Evolutionary conservation across 2,888 invertebrate species (phyloP).

Genomic region (Cataglyphis altisquamis): DNA sequence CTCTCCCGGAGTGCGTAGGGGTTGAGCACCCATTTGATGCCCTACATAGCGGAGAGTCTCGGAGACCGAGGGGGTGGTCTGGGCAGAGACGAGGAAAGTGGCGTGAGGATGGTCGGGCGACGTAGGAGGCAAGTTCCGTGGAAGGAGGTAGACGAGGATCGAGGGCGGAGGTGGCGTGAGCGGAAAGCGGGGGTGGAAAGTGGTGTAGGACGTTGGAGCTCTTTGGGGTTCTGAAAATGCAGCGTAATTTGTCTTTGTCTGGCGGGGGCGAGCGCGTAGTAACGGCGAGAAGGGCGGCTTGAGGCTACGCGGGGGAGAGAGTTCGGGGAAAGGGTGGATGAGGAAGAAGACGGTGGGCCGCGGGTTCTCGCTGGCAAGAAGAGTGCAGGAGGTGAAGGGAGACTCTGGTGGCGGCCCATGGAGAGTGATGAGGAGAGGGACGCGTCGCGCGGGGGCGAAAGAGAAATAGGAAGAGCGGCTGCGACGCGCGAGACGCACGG

Average conservation of each 20-base stretch:
- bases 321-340: conserved; percentile 56
- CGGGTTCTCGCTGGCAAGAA: conserved; percentile 68
- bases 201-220: conserved; percentile 75
- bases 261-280: conserved; percentile 83
- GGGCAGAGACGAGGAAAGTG: conserved; percentile 74
- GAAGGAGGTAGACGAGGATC: conserved; percentile 71
- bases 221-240: conserved; percentile 86
- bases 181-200: conserved; percentile 68
- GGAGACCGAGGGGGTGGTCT: conserved; percentile 70
- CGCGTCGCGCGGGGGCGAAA: conserved; percentile 56
- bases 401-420: conserved; percentile 60
- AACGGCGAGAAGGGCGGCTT: conserved; percentile 78
- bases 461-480: conserved; percentile 68
- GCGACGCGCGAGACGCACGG: conserved; percentile 55
- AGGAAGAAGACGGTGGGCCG: conserved; percentile 62
- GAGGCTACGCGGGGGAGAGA: conserved; percentile 60
- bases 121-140: conserved; percentile 65
- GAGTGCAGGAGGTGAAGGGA: conserved; percentile 55
- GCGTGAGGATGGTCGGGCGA: conserved; percentile 68
- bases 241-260: conserved; percentile 86
- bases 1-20: conserved; percentile 78
- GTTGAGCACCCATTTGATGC: conserved; percentile 83
- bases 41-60: conserved; percentile 81
- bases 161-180: conserved; percentile 64
- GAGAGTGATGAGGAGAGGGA: conserved; percentile 70